A percentile compares a stretch with the other conserved stretches of the same genome.
These are phyloP conservation scores for Callipepla squamata DNA, from an alignment of 2,113 vertebrate genomes.

Conservation along the genomic window DNA sequence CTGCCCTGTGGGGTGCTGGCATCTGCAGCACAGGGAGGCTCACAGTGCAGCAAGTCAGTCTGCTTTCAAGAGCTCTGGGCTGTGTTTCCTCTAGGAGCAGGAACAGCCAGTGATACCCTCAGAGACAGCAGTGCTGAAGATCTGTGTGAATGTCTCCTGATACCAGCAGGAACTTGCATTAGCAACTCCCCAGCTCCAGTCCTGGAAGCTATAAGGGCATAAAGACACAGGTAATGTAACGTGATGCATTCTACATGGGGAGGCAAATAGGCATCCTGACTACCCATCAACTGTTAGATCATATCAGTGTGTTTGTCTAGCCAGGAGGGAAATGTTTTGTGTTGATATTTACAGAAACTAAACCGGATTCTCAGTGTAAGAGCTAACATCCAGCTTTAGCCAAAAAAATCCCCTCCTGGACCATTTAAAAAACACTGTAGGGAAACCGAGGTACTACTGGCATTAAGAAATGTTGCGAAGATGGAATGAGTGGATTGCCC, in stretches of 20 bases:
- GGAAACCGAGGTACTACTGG: not conserved
- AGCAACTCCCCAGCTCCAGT: fast-evolving
- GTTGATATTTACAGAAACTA: not conserved
- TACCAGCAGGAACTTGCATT: not conserved
- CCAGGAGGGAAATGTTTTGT: not conserved
- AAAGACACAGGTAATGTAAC: fast-evolving
- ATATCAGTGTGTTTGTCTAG: not conserved
- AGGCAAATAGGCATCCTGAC: not conserved
- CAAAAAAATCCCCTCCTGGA: not conserved
- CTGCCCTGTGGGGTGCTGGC: not conserved
- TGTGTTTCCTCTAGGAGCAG: not conserved
- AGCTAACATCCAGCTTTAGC: not conserved
- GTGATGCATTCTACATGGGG: fast-evolving
- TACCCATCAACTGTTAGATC: not conserved
- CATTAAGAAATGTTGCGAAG: not conserved
- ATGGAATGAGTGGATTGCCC: not conserved
- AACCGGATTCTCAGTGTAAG: not conserved
- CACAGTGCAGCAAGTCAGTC: not conserved
- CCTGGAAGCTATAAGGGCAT: fast-evolving
- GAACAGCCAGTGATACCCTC: not conserved
- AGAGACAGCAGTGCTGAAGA: fast-evolving
- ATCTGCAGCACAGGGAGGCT: not conserved
- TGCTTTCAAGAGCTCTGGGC: not conserved
- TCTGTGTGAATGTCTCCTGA: not conserved
- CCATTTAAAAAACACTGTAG: not conserved